Percentiles rank a stretch among this genome's conserved stretches.
Evolutionary conservation across 2,113 vertebrate genomes (phyloP).

Genomic region (Hemicordylus capensis): DNA sequence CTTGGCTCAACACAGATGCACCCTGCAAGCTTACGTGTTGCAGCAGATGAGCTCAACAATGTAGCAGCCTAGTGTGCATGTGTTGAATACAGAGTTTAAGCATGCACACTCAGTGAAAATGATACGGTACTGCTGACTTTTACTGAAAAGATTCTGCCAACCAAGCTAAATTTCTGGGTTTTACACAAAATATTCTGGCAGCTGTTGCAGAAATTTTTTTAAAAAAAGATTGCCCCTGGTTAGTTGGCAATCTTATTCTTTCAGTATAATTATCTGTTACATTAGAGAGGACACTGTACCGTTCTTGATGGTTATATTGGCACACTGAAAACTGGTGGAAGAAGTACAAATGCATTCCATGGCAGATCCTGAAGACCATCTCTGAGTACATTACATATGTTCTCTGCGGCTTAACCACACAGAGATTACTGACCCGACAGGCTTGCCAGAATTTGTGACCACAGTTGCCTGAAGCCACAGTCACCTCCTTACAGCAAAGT

Average conservation of each 20-base stretch:
- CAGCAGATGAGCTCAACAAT: neutral
- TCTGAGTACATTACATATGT: fast-evolving
- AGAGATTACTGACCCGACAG: fast-evolving
- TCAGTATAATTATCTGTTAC: neutral
- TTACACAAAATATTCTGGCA: neutral
- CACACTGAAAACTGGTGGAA: fast-evolving
- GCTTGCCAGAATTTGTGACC: neutral
- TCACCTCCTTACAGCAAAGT: neutral
- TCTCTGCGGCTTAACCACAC: neutral
- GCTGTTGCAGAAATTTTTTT: neutral
- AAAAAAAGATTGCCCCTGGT: neutral
- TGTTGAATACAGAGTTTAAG: neutral
- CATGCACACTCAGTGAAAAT: neutral
- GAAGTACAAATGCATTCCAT: neutral
- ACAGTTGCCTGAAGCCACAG: neutral
- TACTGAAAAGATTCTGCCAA: no score
- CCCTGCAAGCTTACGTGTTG: neutral
- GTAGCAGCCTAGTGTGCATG: neutral
- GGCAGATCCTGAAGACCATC: fast-evolving
- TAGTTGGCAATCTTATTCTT: no score
- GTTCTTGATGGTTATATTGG: constrained; percentile 23
- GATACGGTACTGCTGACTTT: no score
- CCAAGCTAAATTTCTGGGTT: no score
- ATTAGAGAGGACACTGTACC: neutral
- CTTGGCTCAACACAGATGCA: neutral